phyloP scores from a whole-genome alignment of 2,888 invertebrate species.

The Eupithecia vulgata region DNA sequence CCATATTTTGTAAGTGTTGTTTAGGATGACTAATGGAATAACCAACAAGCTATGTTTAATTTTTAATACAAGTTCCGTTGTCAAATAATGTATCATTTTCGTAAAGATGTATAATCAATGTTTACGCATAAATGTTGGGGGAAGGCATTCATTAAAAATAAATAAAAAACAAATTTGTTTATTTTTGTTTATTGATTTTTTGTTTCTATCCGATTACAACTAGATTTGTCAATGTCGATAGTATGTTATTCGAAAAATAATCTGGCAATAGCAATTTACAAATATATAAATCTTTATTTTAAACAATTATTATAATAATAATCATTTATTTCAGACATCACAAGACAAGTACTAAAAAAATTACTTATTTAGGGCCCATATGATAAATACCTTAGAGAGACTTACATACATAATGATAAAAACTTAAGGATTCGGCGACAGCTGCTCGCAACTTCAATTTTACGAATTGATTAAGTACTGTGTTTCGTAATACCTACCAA shows the following conservation, averaged over 20 bases:
- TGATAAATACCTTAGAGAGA: too few species aligned
- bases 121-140: constrained; percentile 33
- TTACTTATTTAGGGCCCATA: too few species aligned
- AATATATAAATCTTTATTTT: background rate
- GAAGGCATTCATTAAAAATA: constrained; percentile 7
- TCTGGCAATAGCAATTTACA: background rate
- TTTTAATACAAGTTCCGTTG: constrained; percentile 60
- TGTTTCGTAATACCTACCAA: too few species aligned
- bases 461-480: too few species aligned
- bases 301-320: too few species aligned
- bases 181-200: background rate
- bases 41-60: constrained; percentile 48
- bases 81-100: constrained; percentile 58
- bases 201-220: background rate
- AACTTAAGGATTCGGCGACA: too few species aligned
- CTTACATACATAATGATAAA: too few species aligned
- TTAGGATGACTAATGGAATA: constrained; percentile 19
- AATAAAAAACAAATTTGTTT: background rate
- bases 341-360: too few species aligned
- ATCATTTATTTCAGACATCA: too few species aligned
- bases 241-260: too few species aligned
- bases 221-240: background rate
- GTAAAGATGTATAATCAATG: constrained; percentile 41
- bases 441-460: too few species aligned
- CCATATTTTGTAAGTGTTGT: background rate